Percentiles rank a stretch among this genome's conserved stretches.
Conservation (phyloP, 2,113 vertebrate species). For the Periophthalmodon schlosseri region DNA sequence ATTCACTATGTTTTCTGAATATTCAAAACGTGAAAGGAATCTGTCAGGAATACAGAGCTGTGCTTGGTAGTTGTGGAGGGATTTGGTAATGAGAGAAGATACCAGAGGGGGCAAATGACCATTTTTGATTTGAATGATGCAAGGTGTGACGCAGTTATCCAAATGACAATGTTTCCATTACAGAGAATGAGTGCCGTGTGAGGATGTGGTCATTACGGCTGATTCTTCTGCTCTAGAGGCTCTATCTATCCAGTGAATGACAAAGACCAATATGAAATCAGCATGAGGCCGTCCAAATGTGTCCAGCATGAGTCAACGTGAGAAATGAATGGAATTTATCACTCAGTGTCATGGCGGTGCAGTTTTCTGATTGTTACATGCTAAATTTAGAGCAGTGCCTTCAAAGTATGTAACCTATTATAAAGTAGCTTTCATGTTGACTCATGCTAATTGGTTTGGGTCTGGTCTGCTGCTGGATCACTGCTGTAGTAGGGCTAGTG, state of each 20-base stretch:
- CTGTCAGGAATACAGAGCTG: slow-evolving; percentile 2
- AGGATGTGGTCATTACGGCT: slow-evolving; percentile 8
- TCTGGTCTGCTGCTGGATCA: not conserved
- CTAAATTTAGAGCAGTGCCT: not conserved
- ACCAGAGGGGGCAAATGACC: not conserved
- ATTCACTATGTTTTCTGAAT: slow-evolving; percentile 9
- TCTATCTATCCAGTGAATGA: not conserved
- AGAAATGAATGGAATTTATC: not conserved
- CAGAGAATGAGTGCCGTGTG: not conserved
- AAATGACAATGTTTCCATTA: not conserved
- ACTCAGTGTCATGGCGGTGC: not conserved
- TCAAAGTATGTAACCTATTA: not conserved
- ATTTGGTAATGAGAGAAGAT: not conserved
- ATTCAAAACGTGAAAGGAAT: slow-evolving; percentile 1
- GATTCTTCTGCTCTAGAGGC: slow-evolving; percentile 4
- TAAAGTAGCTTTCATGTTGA: not conserved
- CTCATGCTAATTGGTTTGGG: not conserved
- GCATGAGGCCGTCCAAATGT: not conserved
- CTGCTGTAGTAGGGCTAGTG: not conserved
- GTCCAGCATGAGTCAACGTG: not conserved
- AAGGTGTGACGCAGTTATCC: not conserved
- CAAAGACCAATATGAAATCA: not conserved
- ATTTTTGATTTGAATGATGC: not conserved
- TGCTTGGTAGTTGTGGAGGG: not conserved
- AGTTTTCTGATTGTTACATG: not conserved